Evolutionary conservation across 2,797 vertebrate genomes (phyloP).

Genomic region (Sebastes oblongus): DNA sequence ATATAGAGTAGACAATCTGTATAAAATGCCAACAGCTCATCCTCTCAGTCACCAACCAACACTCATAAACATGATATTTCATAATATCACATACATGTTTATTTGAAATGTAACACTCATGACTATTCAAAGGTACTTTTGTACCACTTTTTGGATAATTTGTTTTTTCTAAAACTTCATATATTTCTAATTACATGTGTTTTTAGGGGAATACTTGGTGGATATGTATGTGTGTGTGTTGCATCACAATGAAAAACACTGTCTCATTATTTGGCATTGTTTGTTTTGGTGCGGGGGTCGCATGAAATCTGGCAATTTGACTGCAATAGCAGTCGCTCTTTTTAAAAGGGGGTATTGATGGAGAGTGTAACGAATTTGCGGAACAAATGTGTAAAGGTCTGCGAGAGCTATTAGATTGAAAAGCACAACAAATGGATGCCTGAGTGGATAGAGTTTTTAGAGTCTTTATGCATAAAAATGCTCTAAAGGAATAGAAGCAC

Average conservation of each 20-base stretch:
- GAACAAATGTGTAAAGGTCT: slow-evolving; percentile 21
- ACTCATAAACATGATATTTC: slow-evolving; percentile 15
- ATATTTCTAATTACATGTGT: slow-evolving; percentile 44
- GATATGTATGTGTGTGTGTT: slow-evolving; percentile 26
- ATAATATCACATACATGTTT: slow-evolving; percentile 7
- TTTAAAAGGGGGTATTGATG: slow-evolving; percentile 3
- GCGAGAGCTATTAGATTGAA: slow-evolving; percentile 19
- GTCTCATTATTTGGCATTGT: slow-evolving; percentile 21
- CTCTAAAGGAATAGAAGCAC: slow-evolving; percentile 44
- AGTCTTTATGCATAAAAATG: slow-evolving; percentile 44
- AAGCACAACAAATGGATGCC: slow-evolving; percentile 47
- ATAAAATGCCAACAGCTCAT: slow-evolving; percentile 37
- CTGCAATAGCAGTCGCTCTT: slow-evolving; percentile 19
- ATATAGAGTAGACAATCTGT: slow-evolving; percentile 64
- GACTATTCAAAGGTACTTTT: slow-evolving; percentile 41
- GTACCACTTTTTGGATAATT: slow-evolving; percentile 36
- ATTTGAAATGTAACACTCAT: slow-evolving; percentile 32
- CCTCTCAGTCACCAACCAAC: slow-evolving; percentile 6
- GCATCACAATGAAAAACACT: slow-evolving; percentile 15
- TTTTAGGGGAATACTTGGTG: slow-evolving; percentile 17
- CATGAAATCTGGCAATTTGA: slow-evolving; percentile 25
- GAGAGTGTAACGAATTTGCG: slow-evolving; percentile 10
- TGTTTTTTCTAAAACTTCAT: slow-evolving; percentile 33
- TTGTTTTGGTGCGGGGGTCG: slow-evolving; percentile 6
- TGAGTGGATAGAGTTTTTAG: slow-evolving; percentile 33